These are phyloP conservation scores for Phymorhynchus buccinoides DNA, from an alignment of 1,140 invertebrate genomes.

Conservation along the genomic window DNA sequence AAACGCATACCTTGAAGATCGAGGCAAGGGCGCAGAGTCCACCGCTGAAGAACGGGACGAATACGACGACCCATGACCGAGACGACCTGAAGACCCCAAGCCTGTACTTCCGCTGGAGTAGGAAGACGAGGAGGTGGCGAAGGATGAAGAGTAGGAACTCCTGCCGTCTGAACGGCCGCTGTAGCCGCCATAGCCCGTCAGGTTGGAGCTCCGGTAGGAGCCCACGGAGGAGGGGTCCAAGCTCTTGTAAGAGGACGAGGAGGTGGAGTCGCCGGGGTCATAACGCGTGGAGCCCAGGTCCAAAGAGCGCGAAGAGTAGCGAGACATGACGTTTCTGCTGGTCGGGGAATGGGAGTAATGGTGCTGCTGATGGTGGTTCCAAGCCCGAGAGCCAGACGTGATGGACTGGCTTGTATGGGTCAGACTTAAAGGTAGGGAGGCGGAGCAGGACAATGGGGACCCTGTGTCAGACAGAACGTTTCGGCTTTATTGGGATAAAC, in stretches of 20 bases:
- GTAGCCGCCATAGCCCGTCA: not conserved
- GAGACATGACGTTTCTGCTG: slow-evolving; percentile 16
- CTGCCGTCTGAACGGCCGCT: not conserved
- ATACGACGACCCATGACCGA: not conserved
- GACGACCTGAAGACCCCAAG: not conserved
- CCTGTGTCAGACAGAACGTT: not conserved
- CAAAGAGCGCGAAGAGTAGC: slow-evolving; percentile 10
- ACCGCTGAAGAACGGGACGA: not conserved
- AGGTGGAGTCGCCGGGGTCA: not conserved
- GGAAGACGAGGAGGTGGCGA: not conserved
- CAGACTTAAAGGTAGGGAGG: not conserved
- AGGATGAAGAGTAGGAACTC: not conserved
- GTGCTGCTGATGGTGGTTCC: not conserved
- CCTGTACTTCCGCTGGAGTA: not conserved
- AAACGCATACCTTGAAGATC: not conserved
- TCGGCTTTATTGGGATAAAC: too few species aligned
- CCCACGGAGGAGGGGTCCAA: not conserved
- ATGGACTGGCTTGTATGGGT: not conserved
- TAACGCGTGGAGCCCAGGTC: slow-evolving; percentile 23
- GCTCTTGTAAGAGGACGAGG: not conserved
- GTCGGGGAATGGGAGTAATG: not conserved
- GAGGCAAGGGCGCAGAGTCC: slow-evolving; percentile 6
- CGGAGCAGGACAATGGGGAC: not conserved
- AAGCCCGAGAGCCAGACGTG: not conserved
- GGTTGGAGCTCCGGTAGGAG: slow-evolving; percentile 24